Conservation (phyloP, 2,113 vertebrate genomes). For the Nothocercus nigrocapillus region DNA sequence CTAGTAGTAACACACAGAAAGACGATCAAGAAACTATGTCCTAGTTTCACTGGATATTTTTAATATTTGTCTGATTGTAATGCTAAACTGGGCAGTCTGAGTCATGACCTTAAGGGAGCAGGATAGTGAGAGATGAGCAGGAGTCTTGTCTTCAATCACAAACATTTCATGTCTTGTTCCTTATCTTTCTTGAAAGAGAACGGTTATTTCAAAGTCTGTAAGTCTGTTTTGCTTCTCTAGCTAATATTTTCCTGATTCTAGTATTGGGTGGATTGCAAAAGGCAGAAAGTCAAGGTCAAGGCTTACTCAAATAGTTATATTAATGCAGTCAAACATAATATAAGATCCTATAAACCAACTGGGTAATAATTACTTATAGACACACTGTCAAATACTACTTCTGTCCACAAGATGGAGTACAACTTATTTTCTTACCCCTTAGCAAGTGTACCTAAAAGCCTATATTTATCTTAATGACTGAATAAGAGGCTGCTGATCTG, state of each 20-base stretch:
- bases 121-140: background rate
- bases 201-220: background rate
- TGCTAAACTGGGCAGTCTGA: background rate
- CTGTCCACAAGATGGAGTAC: conserved; percentile 53
- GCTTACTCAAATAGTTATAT: background rate
- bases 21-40: background rate
- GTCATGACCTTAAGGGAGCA: background rate
- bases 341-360: background rate
- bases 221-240: background rate
- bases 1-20: background rate
- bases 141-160: background rate
- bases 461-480: conserved; percentile 11
- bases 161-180: background rate
- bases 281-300: background rate
- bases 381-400: background rate
- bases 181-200: background rate
- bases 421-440: background rate
- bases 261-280: background rate
- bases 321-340: background rate
- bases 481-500: conserved; percentile 26
- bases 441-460: background rate
- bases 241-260: background rate
- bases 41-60: background rate
- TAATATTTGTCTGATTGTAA: background rate
- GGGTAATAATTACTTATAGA: background rate